Base-by-base conservation (phyloP, 2,113 vertebrate species). In the Hydrolagus affinis region DNA sequence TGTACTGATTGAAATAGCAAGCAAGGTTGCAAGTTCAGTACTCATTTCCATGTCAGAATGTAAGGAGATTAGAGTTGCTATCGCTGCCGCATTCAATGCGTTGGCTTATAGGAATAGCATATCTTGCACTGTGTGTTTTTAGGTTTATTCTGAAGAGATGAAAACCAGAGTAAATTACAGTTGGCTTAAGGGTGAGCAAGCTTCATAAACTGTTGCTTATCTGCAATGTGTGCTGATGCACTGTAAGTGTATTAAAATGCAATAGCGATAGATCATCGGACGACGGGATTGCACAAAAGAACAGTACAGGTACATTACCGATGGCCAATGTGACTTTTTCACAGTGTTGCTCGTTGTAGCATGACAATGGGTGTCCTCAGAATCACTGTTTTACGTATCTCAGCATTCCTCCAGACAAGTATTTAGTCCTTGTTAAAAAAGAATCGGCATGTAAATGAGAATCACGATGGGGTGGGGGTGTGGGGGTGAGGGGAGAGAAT, bases 11-110 rank as follows among this genome's bases (percentile, higher is more conserved):
- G 78, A 83, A 83, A 66, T 32, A 19, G 62, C 17, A 83, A 83
- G 23, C 25, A 83, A 66, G 28, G 78, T 62, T 78, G n/a, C 14
- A 28, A 59, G 57, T 68, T 32, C 28, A 64, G 15, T 10, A 0
- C 78, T 83, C 60, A 83, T 68, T 68, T 75, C 73, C 73, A 75
- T 83, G 78, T 28, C 32, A 28, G 62, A 68, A 66, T 25, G 60
- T 83, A 62, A 32, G 78, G 25, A 66, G 60, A 83, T 83, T 30
- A 83, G 62, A 12, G 25, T 83, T 83, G 62, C 60, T 64, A 30
- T 30, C 28, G 21, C 78, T 11, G 30, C 25, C 19, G 77, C 8
- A 83, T 32, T 64, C 25, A 83, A 25, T 28, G 59, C 32, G 28
- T 83, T 66, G 60, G 17, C 64, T 66, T 66, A 68, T 66, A 68